Conservation (phyloP, 2,113 vertebrate species). For the Anoplopoma fimbria region DNA sequence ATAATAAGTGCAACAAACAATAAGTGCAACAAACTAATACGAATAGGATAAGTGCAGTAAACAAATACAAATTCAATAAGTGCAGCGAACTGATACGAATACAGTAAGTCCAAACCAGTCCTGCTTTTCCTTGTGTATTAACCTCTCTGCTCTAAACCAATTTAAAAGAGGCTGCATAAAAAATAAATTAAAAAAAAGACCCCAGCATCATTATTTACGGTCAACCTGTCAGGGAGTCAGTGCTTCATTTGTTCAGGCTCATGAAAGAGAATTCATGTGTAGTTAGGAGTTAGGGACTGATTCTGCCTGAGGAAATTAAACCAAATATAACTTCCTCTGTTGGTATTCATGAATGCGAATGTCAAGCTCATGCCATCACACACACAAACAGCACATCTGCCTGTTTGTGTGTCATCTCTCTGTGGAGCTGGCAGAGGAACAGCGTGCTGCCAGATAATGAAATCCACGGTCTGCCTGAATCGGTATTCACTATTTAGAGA, state of each 20-base stretch:
- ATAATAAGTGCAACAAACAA: no score
- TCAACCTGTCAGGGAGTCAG: not conserved
- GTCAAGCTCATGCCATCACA: not conserved
- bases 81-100: no score
- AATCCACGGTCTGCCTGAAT: conserved; percentile 16
- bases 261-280: conserved; percentile 17
- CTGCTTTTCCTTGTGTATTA: no score
- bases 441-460: conserved; percentile 32
- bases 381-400: conserved; percentile 16
- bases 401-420: conserved; percentile 18
- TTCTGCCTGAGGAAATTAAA: conserved; percentile 39
- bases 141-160: no score
- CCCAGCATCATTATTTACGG: conserved; percentile 7
- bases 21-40: no score
- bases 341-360: conserved; percentile 35
- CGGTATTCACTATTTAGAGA: conserved; percentile 13
- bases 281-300: not conserved
- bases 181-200: not conserved
- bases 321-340: conserved; percentile 44
- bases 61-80: no score
- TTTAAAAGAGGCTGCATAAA: no score
- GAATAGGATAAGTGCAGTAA: no score
- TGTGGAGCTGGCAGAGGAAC: conserved; percentile 2
- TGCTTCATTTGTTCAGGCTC: not conserved
- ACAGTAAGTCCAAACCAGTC: no score